These are phyloP conservation scores for Macrosteles quadrilineatus DNA, from an alignment of 1,140 invertebrate genomes.

Conservation along the genomic window DNA sequence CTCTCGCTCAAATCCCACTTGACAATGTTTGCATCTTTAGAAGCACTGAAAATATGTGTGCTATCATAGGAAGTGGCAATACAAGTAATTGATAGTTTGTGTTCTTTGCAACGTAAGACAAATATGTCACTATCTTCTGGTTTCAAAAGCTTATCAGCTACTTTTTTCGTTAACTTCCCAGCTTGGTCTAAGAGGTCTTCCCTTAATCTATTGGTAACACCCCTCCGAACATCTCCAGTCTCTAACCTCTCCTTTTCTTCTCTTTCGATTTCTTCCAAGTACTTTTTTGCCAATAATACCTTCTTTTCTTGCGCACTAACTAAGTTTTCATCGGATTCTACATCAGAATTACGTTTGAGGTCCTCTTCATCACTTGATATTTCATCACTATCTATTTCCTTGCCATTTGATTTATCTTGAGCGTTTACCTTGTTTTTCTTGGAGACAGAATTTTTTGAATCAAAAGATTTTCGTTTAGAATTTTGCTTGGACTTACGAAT, in stretches of 20 bases:
- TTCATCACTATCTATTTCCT: conserved; percentile 25
- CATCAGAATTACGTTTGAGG: conserved; percentile 39
- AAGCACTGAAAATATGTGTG: conserved; percentile 75
- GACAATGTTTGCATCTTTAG: conserved; percentile 84
- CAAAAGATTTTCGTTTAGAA: neutral
- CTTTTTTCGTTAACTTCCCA: conserved; percentile 70
- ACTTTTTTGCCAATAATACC: conserved; percentile 83
- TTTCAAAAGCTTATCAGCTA: conserved; percentile 70
- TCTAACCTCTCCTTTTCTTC: conserved; percentile 73
- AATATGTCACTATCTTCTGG: conserved; percentile 43
- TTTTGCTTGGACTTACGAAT: neutral
- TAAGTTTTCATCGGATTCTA: conserved; percentile 64
- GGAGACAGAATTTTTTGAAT: neutral
- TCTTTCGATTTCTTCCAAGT: conserved; percentile 81
- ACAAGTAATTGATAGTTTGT: conserved; percentile 79
- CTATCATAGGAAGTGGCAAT: conserved; percentile 75
- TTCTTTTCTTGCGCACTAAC: conserved; percentile 88
- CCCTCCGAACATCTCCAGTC: conserved; percentile 65
- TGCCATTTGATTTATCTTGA: neutral
- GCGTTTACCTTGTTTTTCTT: neutral
- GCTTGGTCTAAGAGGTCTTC: conserved; percentile 84
- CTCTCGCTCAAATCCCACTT: conserved; percentile 71
- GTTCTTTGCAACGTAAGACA: conserved; percentile 58
- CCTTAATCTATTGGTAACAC: conserved; percentile 68
- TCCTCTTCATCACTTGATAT: conserved; percentile 34